phyloP scores from a whole-genome alignment of 2,113 vertebrate species.

The Ariopsis seemanni region DNA sequence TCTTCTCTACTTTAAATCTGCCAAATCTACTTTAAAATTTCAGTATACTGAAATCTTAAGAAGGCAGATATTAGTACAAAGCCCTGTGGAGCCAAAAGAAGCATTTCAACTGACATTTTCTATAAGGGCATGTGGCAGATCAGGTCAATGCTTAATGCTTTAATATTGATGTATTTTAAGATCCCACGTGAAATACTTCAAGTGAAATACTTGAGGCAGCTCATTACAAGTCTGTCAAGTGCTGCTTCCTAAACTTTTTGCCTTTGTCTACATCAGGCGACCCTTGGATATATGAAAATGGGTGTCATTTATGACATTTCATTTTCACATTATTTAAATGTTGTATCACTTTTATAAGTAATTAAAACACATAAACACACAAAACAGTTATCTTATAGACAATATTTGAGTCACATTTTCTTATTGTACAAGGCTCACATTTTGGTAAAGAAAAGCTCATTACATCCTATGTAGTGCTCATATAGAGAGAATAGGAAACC shows the following conservation, averaged over 20 bases:
- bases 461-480: neutral
- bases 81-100: neutral
- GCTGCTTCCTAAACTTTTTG: neutral
- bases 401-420: neutral
- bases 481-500: neutral
- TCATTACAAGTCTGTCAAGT: neutral
- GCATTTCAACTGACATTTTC: slow-evolving; percentile 33
- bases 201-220: neutral
- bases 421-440: neutral
- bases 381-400: neutral
- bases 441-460: neutral
- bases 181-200: neutral
- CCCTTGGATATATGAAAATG: neutral
- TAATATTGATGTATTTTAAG: neutral
- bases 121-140: slow-evolving; percentile 29
- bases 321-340: neutral
- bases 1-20: slow-evolving; percentile 20
- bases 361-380: neutral
- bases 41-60: neutral
- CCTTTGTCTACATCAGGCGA: neutral
- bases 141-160: slow-evolving; percentile 6
- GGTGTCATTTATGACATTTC: neutral
- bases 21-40: neutral
- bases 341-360: neutral
- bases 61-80: neutral